Conservation (phyloP, 2,888 invertebrate genomes). For the Xanthorhoe spadicearia region DNA sequence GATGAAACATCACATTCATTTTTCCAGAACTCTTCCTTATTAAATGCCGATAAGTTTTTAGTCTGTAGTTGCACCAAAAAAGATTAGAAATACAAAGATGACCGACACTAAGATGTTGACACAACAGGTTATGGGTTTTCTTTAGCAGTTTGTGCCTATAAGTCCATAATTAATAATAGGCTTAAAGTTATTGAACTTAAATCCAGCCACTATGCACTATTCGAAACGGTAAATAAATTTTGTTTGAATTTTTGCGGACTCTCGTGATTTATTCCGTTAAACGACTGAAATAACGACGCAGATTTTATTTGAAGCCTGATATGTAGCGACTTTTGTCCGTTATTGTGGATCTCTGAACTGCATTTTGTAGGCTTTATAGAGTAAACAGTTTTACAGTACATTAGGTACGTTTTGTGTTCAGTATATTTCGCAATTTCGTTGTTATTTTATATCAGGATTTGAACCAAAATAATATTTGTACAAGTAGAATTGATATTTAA, state of each 20-base stretch:
- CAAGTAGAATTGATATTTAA: no score
- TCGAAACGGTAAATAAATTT: constrained; percentile 35
- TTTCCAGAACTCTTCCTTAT: no score
- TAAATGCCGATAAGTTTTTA: no score
- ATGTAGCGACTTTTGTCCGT: constrained; percentile 21
- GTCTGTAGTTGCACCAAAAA: no score
- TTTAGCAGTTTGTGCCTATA: no score
- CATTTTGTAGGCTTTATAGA: constrained; percentile 11
- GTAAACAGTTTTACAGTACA: background rate
- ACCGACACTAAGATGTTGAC: no score
- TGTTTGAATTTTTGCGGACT: constrained; percentile 39
- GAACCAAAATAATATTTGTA: background rate
- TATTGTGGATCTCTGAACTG: constrained; percentile 12
- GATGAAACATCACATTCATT: no score
- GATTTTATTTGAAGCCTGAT: constrained; percentile 36
- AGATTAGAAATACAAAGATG: no score
- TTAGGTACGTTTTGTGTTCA: background rate
- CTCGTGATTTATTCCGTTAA: constrained; percentile 36
- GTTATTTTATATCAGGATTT: background rate
- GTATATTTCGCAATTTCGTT: background rate
- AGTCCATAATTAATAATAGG: no score
- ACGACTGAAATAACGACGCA: constrained; percentile 31
- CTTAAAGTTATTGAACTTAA: no score
- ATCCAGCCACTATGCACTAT: constrained; percentile 6
- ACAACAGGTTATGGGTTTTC: no score